phyloP scores from a whole-genome alignment of 2,113 vertebrate species.

The Elaphurus davidianus region DNA sequence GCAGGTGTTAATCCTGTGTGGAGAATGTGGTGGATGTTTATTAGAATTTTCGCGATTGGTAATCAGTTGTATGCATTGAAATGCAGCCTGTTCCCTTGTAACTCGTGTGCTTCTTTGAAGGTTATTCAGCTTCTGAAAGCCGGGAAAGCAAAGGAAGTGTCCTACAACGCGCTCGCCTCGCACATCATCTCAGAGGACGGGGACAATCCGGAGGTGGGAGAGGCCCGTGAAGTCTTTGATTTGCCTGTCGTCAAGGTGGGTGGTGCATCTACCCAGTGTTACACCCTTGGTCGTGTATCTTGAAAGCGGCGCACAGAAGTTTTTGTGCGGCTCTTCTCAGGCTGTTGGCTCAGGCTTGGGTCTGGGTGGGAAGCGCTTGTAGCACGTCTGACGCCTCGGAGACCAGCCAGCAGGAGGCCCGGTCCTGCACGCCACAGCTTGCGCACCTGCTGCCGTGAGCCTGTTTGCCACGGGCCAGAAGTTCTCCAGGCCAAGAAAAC shows the following conservation, averaged over 20 bases:
- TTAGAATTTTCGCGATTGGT: not conserved
- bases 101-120: conserved; percentile 75
- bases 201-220: conserved; percentile 96
- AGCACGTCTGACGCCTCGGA: rapidly evolving
- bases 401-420: rapidly evolving
- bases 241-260: conserved; percentile 96
- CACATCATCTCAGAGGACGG: conserved; percentile 98
- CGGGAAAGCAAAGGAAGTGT: conserved; percentile 97
- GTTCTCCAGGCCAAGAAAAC: not conserved
- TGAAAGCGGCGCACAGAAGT: rapidly evolving
- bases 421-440: not conserved
- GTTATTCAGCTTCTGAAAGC: conserved; percentile 94
- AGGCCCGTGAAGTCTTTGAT: conserved; percentile 97
- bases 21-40: not conserved
- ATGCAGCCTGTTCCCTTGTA: not conserved
- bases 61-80: not conserved
- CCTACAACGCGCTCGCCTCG: conserved; percentile 96
- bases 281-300: rapidly evolving
- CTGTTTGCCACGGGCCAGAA: not conserved
- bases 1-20: not conserved
- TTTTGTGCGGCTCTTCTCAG: not conserved
- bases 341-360: not conserved
- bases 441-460: rapidly evolving
- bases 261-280: not conserved
- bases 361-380: not conserved